Evolutionary conservation across 2,888 invertebrate species (phyloP), one percentile per base, ranked within the genome.

Genomic region (Balanococcus diminutus): DNA sequence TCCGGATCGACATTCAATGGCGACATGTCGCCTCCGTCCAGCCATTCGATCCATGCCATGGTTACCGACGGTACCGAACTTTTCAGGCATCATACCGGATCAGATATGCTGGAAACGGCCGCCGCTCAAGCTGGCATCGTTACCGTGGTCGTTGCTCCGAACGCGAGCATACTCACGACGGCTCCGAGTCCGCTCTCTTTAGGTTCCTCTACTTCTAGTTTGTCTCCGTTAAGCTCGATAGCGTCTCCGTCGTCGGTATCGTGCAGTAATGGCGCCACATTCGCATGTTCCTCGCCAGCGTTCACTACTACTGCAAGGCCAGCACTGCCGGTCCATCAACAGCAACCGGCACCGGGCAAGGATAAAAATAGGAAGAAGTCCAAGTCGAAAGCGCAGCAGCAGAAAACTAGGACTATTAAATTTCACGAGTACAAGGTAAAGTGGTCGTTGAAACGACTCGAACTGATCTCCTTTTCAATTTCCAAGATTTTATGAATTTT

Each of bases 361-460:
- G 95, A 95, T 91, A 95, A 93, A 91, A 96, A 95, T 89, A 91
- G 93, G 89, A 96, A 96, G 90, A 96, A 96, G 90, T 93, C 93
- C 25, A 96, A 96, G 90, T 94, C 94, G 61, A 96, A 96, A 90
- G 88, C 86, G 32, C 93, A 93, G 31, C 92, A 93, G 86, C 94
- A 95, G 0, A 96, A 96, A 90, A 92, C 95, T 25, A 93, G 96
- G 88, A 95, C 96, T 86, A 98, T 98, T 89, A 98, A 98, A 91
- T 98, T 98, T 91, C 98, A 98, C 90, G 98, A 98, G 90, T 96
- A 97, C 90, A 96, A 96, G 31, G 86, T 86, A 82, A 42, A 36
- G 14, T 42, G 2, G n/a, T 72, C 16, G 46, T n/a, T n/a, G n/a
- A n/a, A n/a, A 56, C 56, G 56, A 56, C 9, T 56, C 56, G 56